These are phyloP conservation scores for Drosophila aldrichi DNA, from an alignment of 2,888 invertebrate species.

Conservation along the genomic window DNA sequence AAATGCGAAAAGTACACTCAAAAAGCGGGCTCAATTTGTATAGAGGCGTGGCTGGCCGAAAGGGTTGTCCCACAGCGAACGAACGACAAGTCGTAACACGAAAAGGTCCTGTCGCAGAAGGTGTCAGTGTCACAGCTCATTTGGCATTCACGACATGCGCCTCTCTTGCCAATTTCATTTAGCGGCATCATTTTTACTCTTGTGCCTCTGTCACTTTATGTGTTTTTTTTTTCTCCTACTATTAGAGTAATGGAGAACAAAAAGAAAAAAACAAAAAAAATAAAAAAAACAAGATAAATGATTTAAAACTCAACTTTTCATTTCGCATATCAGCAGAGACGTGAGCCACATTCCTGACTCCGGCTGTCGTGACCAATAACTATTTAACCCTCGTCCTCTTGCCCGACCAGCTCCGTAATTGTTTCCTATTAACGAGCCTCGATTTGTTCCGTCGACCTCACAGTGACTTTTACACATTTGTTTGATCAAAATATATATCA, in stretches of 20 bases:
- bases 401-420: constrained; percentile 52
- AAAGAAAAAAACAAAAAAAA: constrained; percentile 50
- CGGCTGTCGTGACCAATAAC: constrained; percentile 48
- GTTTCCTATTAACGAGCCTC: constrained; percentile 73
- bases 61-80: constrained; percentile 56
- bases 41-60: constrained; percentile 35
- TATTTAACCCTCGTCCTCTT: constrained; percentile 44
- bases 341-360: constrained; percentile 57
- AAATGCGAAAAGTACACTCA: constrained; percentile 77
- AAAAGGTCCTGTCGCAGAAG: constrained; percentile 26
- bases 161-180: constrained; percentile 69
- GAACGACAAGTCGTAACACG: not conserved
- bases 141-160: constrained; percentile 73
- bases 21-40: constrained; percentile 72
- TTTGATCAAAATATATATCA: constrained; percentile 61
- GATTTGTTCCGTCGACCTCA: constrained; percentile 65
- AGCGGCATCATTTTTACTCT: constrained; percentile 63
- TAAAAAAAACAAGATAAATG: constrained; percentile 77
- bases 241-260: constrained; percentile 43
- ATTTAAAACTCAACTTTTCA: constrained; percentile 80
- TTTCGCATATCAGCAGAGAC: constrained; percentile 77
- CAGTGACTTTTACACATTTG: constrained; percentile 64
- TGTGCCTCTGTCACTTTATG: constrained; percentile 68
- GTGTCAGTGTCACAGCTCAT: constrained; percentile 78
- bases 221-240: constrained; percentile 11